phyloP scores from a whole-genome alignment of 1,140 invertebrate genomes.

The Batillaria attramentaria region DNA sequence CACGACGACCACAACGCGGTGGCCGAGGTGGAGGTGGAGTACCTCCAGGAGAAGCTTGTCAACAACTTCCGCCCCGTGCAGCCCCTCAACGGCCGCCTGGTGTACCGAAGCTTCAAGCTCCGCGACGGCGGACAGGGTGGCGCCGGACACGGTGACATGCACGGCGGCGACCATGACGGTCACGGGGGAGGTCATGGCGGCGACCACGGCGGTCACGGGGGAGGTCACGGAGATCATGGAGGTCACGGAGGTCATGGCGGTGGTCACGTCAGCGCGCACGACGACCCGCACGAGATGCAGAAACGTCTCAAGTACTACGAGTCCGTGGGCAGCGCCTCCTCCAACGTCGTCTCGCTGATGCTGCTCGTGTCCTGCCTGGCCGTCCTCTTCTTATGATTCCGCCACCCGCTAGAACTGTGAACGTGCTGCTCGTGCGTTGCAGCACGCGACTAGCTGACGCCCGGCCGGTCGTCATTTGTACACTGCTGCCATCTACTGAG shows the following conservation, averaged over 20 bases:
- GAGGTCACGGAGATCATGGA: neutral
- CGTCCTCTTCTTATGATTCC: neutral
- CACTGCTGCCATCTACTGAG: no score
- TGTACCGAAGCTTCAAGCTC: constrained; percentile 59
- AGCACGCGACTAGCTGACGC: no score
- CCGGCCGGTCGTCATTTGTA: no score
- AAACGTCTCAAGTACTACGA: neutral
- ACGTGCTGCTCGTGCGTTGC: neutral
- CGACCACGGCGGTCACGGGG: neutral
- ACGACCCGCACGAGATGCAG: neutral
- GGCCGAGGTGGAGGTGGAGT: constrained; percentile 32
- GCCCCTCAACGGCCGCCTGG: constrained; percentile 53
- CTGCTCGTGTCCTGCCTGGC: neutral
- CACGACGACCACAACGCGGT: constrained; percentile 1
- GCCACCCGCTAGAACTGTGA: neutral
- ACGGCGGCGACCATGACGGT: neutral
- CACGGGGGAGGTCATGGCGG: neutral
- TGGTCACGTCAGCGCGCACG: neutral
- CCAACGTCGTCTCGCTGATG: neutral
- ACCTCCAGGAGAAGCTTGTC: constrained; percentile 50
- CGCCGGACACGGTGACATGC: no score
- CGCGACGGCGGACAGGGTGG: neutral
- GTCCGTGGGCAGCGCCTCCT: neutral
- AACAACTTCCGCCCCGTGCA: constrained; percentile 66
- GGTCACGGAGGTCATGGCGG: neutral